phyloP scores from a whole-genome alignment of 1,140 invertebrate genomes.

The Aethina tumida region DNA sequence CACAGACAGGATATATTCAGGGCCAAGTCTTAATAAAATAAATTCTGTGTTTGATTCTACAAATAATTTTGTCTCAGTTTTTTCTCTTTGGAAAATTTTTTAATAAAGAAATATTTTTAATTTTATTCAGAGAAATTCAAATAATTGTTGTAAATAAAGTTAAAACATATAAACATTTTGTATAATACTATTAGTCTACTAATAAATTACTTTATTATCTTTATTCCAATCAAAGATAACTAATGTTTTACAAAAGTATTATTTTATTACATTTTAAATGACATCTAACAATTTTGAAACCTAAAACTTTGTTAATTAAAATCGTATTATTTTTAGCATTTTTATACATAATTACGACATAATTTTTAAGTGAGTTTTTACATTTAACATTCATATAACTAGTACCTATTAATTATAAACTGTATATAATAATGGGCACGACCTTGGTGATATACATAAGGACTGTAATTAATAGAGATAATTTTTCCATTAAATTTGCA shows the following conservation, averaged over 20 bases:
- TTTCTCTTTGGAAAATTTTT: too few species aligned
- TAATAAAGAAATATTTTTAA: too few species aligned
- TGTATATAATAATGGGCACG: too few species aligned
- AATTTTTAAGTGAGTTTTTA: too few species aligned
- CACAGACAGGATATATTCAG: too few species aligned
- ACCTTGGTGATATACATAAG: too few species aligned
- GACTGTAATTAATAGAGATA: neutral
- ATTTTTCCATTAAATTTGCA: neutral
- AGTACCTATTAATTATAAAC: neutral
- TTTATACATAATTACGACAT: neutral
- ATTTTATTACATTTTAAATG: neutral
- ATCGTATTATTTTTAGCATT: neutral
- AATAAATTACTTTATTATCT: neutral
- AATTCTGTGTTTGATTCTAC: too few species aligned
- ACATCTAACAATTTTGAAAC: neutral
- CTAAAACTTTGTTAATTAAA: conserved; percentile 9
- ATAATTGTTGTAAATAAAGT: neutral
- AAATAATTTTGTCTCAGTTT: too few species aligned
- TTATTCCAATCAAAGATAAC: neutral
- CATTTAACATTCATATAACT: neutral
- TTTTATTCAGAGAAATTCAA: conserved; percentile 1
- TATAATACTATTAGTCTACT: neutral
- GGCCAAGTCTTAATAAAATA: too few species aligned
- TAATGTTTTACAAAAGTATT: neutral
- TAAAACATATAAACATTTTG: neutral